phyloP scores from a whole-genome alignment of 2,113 vertebrate species.

The Donacobius atricapilla region DNA sequence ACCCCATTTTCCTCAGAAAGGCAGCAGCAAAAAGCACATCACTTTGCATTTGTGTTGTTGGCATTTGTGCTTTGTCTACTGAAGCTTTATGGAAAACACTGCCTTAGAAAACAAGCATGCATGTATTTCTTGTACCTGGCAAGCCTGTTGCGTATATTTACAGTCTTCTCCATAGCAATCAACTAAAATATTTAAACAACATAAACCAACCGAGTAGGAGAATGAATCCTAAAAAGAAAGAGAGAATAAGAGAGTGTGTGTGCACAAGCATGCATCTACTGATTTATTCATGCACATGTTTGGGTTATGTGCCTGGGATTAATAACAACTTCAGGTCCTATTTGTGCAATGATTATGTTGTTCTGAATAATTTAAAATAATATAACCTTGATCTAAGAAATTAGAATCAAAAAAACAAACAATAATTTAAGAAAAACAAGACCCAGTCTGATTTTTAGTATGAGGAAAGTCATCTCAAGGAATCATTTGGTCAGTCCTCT shows the following conservation, averaged over 20 bases:
- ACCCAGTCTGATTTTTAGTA: background rate
- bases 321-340: background rate
- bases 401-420: background rate
- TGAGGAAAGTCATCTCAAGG: background rate
- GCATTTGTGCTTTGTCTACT: background rate
- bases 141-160: background rate
- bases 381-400: background rate
- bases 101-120: background rate
- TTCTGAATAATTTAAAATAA: background rate
- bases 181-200: conserved; percentile 54
- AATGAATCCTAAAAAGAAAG: background rate
- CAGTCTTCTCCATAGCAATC: background rate
- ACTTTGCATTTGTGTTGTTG: background rate
- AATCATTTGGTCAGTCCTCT: background rate
- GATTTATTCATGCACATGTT: background rate
- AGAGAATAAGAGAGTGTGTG: background rate
- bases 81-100: background rate
- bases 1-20: background rate
- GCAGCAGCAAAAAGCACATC: conserved; percentile 12
- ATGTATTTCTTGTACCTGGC: background rate
- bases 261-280: background rate
- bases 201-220: background rate
- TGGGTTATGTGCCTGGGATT: background rate
- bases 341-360: background rate
- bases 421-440: background rate